Base-by-base conservation (phyloP, 2,888 invertebrate species). In the Nipponacmea schrenckii region DNA sequence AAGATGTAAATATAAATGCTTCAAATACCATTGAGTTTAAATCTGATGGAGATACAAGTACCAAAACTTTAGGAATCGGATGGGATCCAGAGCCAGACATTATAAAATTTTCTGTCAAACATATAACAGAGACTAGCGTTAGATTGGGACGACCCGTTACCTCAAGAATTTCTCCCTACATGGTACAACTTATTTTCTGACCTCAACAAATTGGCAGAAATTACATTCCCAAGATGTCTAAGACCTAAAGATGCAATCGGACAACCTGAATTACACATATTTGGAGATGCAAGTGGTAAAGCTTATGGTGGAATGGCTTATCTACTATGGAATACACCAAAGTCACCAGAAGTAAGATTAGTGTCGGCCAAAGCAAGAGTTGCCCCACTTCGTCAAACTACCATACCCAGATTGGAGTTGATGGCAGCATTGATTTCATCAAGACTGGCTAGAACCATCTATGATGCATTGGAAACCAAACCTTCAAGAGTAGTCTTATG, bases 381-480 rank as follows among this genome's bases (percentile, higher is more conserved):
- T n/a, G 72, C 72, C 7, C 72, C 72, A 5, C 69, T 69, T 27
- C 56, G 44, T 12, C 65, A 72, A 65, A 64, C 56, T n/a, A 72
- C 69, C 20, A 69, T 69, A n/a, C 72, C 65, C 8, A 63, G 69
- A 62, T 44, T 69, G 45, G 69, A 69, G 24, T 62, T 72, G 14
- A 72, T 72, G 72, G 72, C 72, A 8, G 65, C 65, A 15, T 50
- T 69, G 12, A 15, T 72, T 27, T 64, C 56, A 10, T 48, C 72
- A 14, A 69, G 69, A 44, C 50, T 72, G 20, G 69, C 72, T 7
- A 69, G 64, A 20, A 69, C 68, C 20, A 68, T 69, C 39, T 50
- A 12, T 26, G 56, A 69, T 45, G 65, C n/a, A n/a, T 31, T 72
- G n/a, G 27, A 44, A 31, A 67, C 31, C 17, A 71, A 66, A 50